phyloP scores from a whole-genome alignment of 2,888 invertebrate genomes.

The Acanthacorydalis orientalis region DNA sequence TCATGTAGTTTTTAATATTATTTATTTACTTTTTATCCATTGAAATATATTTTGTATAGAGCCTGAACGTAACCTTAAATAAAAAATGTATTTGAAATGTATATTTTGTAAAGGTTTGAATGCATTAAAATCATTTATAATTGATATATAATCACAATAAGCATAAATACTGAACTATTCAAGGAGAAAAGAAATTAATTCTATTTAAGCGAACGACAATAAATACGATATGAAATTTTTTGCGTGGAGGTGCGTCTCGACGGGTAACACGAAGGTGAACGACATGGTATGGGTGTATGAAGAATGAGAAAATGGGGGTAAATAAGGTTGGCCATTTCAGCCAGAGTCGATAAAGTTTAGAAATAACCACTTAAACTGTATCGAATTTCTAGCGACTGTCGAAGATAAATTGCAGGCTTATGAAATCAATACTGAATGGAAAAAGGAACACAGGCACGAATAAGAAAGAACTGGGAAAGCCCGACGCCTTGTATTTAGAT shows the following conservation, averaged over 20 bases:
- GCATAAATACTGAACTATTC: too few relatives aligned
- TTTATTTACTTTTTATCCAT: too few relatives aligned
- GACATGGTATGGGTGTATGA: not conserved
- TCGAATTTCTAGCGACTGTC: slow-evolving; percentile 3
- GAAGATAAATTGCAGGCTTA: slow-evolving; percentile 4
- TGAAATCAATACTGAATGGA: slow-evolving; percentile 3
- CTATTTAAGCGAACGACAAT: too few relatives aligned
- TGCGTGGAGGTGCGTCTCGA: not conserved
- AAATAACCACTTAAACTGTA: slow-evolving; percentile 5
- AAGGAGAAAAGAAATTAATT: too few relatives aligned
- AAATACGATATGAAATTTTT: not conserved
- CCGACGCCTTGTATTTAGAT: not conserved
- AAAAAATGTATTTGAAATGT: too few relatives aligned
- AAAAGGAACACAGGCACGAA: slow-evolving; percentile 1
- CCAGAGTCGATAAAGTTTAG: slow-evolving; percentile 1
- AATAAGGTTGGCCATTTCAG: too few relatives aligned
- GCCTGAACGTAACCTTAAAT: too few relatives aligned
- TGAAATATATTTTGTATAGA: too few relatives aligned
- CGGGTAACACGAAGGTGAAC: not conserved
- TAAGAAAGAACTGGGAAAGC: not conserved
- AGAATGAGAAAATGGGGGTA: not conserved
- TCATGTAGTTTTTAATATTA: too few relatives aligned
- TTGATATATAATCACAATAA: too few relatives aligned
- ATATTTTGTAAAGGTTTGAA: too few relatives aligned
- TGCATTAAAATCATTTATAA: too few relatives aligned